Percentiles rank a stretch among this genome's conserved stretches.
phyloP scores from a whole-genome alignment of 2,797 vertebrate genomes.

The Heteromormyrus szaboi region DNA sequence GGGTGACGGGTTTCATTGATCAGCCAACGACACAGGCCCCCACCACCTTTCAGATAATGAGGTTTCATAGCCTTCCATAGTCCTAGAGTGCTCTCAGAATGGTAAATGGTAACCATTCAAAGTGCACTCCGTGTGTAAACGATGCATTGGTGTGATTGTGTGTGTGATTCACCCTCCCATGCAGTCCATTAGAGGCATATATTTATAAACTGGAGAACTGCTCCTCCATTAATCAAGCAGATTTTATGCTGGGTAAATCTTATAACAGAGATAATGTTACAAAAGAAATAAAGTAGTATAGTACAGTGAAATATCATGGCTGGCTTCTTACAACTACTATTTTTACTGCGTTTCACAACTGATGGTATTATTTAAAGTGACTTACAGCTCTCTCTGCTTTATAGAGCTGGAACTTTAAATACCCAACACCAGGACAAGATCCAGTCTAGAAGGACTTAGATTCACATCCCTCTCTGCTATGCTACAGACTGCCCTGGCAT shows the following conservation, averaged over 20 bases:
- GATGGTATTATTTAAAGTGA: background rate
- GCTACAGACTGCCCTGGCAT: background rate
- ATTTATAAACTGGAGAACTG: background rate
- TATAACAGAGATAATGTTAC: background rate
- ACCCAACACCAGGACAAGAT: background rate
- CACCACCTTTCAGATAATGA: background rate
- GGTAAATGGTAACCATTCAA: background rate
- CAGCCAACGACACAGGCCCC: background rate
- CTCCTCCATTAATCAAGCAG: background rate
- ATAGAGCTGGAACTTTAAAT: constrained; percentile 3
- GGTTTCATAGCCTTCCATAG: background rate
- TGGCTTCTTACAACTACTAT: background rate
- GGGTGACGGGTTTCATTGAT: background rate
- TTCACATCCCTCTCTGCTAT: background rate
- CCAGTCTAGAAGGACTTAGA: background rate
- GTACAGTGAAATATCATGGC: background rate
- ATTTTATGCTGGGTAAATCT: background rate
- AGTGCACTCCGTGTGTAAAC: background rate
- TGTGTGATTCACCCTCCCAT: background rate
- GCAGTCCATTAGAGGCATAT: background rate
- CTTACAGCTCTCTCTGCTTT: background rate
- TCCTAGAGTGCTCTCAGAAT: background rate
- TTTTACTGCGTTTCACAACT: background rate
- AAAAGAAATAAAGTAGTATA: background rate
- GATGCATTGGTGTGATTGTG: constrained; percentile 3